phyloP scores from a whole-genome alignment of 2,113 vertebrate species.

The Oncorhynchus tshawytscha region DNA sequence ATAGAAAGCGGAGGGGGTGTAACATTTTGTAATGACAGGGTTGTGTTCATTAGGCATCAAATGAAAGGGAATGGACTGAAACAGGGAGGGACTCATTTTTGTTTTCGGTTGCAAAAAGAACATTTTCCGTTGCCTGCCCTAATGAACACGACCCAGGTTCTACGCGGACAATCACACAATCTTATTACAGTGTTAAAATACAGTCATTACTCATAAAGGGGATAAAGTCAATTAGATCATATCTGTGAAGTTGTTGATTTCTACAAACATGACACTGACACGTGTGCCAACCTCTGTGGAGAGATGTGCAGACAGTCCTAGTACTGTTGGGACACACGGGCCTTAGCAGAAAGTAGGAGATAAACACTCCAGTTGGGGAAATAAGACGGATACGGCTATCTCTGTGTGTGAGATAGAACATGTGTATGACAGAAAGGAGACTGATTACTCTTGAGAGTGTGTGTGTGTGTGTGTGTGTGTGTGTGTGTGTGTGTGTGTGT shows the following conservation, averaged over 20 bases:
- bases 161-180: not conserved
- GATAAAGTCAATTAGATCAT: not conserved
- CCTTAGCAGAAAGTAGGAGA: slow-evolving; percentile 37
- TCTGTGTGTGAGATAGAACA: slow-evolving; percentile 30
- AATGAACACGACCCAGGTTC: not conserved
- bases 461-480: not conserved
- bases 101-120: too few species aligned
- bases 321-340: slow-evolving; percentile 46
- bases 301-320: slow-evolving; percentile 38
- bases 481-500: not conserved
- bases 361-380: slow-evolving; percentile 48
- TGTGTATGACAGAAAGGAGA: slow-evolving; percentile 43
- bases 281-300: slow-evolving; percentile 21
- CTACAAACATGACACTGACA: too few species aligned
- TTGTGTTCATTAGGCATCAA: too few species aligned
- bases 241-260: not conserved
- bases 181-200: too few species aligned
- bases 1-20: not conserved
- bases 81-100: too few species aligned
- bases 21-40: not conserved
- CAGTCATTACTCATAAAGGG: too few species aligned
- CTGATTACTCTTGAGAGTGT: slow-evolving; percentile 12
- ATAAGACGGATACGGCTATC: slow-evolving; percentile 52
- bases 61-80: too few species aligned
- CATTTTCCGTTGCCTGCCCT: too few species aligned